Evolutionary conservation across 2,113 vertebrate species (phyloP), one percentile per base, ranked within the genome.

Genomic region (Ochotona curzoniae): DNA sequence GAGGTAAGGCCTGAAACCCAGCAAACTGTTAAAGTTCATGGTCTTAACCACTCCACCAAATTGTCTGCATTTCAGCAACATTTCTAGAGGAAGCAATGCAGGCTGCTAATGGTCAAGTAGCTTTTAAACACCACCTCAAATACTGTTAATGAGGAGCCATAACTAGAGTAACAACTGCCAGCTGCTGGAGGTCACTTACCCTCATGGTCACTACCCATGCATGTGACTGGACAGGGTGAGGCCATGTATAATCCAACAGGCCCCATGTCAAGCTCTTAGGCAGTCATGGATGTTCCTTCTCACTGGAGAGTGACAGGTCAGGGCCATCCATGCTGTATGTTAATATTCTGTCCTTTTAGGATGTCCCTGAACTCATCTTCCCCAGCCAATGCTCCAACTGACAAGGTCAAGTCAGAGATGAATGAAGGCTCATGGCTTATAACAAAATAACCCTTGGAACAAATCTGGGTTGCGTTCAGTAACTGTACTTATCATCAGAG

Each of bases 11-110:
- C 8, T 44, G 49, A 66, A 28, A 44, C 26, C 23, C 14, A 1
- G 17, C 3, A 17, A 21, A 6, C 14, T 5, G 11, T 5, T 26
- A 10, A n/a, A 44, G 6, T 12, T 86, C 63, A 49, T 4, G 12
- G 49, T 21, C 28, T 63, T 35, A 3, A 10, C n/a, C 30, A 44
- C 11, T 4, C 47, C 2, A 61, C 26, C 7, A 20, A 3, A 0
- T 1, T 3, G 8, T 30, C 13, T 54, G 61, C 32, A 17, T 18
- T 30, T 23, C 35, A 2, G 44, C 44, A 17, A 70, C 69, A 18
- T 2, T 4, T 13, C 8, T 7, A 17, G 21, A 85, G 35, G 4
- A 2, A 54, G 18, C 21, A 21, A 1, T 2, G 0, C 8, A 7
- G 18, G n/a, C 30, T 38, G 57, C 17, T 49, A 38, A 9, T 1